A percentile compares a stretch with the other conserved stretches of the same genome.
phyloP scores from a whole-genome alignment of 2,888 invertebrate species.

The Callinectes sapidus region DNA sequence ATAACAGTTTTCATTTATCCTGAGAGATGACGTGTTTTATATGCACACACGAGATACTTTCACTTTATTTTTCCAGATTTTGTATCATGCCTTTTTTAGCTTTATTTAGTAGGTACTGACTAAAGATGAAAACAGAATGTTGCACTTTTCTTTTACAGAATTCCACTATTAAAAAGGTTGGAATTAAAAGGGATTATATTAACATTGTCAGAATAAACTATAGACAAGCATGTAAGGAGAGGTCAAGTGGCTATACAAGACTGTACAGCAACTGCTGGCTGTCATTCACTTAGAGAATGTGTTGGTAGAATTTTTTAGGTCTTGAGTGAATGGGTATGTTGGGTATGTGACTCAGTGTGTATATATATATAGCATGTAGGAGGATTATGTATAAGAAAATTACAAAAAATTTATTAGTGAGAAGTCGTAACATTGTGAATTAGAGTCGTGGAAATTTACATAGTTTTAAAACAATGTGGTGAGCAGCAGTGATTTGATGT shows the following conservation, averaged over 20 bases:
- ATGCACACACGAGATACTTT: background rate
- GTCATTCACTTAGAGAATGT: slow-evolving; percentile 18
- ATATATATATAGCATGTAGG: background rate
- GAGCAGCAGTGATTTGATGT: slow-evolving; percentile 26
- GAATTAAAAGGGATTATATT: background rate
- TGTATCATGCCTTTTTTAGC: background rate
- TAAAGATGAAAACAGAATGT: slow-evolving; percentile 6
- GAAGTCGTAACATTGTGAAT: background rate
- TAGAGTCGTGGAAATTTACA: background rate
- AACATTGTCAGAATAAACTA: background rate
- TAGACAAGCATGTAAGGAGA: background rate
- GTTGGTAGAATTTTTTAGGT: background rate
- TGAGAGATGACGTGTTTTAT: background rate
- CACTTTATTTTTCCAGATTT: slow-evolving; percentile 28
- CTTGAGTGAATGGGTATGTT: background rate
- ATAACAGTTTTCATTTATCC: background rate
- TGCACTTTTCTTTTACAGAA: background rate
- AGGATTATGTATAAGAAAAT: background rate
- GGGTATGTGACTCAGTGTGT: slow-evolving; percentile 20
- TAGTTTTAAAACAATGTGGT: background rate
- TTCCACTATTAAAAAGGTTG: background rate
- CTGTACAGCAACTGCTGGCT: background rate
- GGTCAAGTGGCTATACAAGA: slow-evolving; percentile 8
- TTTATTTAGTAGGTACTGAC: background rate
- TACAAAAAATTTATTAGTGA: slow-evolving; percentile 8